These are phyloP conservation scores for Centropristis striata DNA, from an alignment of 2,113 vertebrate species.

Conservation along the genomic window DNA sequence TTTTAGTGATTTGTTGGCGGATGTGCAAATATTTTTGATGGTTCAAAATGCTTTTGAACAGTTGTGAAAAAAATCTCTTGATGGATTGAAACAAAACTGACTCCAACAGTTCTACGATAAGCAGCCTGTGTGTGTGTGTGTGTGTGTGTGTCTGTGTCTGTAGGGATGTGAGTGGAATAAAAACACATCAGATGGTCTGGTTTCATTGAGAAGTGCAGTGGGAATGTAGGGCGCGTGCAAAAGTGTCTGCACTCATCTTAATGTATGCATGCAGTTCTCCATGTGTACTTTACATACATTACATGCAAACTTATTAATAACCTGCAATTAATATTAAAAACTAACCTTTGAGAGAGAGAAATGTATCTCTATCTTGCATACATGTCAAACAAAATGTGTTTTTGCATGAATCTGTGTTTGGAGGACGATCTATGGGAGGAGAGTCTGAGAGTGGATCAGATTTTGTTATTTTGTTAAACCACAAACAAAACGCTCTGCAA, in stretches of 20 bases:
- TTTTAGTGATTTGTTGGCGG: constrained; percentile 7
- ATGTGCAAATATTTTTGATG: constrained; percentile 28
- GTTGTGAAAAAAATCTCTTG: background rate
- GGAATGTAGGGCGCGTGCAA: background rate
- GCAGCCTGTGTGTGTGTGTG: constrained; percentile 19
- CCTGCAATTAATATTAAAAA: background rate
- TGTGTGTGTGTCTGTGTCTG: constrained; percentile 4
- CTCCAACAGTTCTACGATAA: constrained; percentile 11
- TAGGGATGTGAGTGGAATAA: constrained; percentile 8
- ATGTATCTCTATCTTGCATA: too few species aligned
- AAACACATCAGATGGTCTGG: background rate
- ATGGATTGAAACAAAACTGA: constrained; percentile 37
- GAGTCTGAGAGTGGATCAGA: too few species aligned
- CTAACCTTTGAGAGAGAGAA: too few species aligned
- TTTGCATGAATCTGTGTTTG: too few species aligned
- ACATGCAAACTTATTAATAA: background rate
- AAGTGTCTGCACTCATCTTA: background rate
- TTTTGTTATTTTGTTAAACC: too few species aligned
- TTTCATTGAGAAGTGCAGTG: too few species aligned
- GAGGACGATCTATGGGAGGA: too few species aligned
- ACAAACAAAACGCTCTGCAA: too few species aligned
- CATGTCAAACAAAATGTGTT: too few species aligned
- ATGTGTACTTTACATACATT: background rate
- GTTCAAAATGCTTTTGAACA: constrained; percentile 17
- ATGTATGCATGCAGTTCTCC: background rate